phyloP scores from a whole-genome alignment of 2,888 invertebrate genomes.

The Shargacucullia verbasci region DNA sequence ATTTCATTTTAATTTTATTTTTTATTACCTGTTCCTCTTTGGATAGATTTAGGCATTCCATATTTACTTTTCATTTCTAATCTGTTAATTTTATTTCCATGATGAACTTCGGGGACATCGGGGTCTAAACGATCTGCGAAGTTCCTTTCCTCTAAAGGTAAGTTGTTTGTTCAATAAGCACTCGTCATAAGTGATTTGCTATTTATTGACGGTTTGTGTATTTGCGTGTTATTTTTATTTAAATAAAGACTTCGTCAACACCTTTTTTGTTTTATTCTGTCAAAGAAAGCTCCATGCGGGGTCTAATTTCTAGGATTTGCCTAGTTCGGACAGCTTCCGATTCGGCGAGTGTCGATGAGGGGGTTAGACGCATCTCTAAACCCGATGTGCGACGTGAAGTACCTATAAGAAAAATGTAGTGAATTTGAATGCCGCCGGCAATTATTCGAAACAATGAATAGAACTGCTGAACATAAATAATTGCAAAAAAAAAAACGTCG shows the following conservation, averaged over 20 bases:
- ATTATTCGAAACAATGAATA: too few relatives aligned
- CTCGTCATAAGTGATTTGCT: conserved; percentile 12
- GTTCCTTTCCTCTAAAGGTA: conserved; percentile 70
- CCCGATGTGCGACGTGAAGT: too few relatives aligned
- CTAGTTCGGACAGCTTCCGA: too few relatives aligned
- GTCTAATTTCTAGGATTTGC: too few relatives aligned
- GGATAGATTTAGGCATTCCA: conserved; percentile 14
- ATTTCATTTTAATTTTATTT: not conserved
- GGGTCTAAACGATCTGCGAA: conserved; percentile 66
- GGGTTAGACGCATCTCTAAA: too few relatives aligned
- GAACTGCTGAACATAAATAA: too few relatives aligned
- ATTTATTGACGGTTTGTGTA: conserved; percentile 1
- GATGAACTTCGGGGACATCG: conserved; percentile 72
- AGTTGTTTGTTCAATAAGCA: conserved; percentile 57
- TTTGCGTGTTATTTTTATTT: not conserved
- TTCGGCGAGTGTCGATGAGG: too few relatives aligned
- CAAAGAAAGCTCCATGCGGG: too few relatives aligned
- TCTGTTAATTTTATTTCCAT: conserved; percentile 81
- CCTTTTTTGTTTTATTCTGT: too few relatives aligned
- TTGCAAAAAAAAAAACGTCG: too few relatives aligned
- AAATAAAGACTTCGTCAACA: conserved; percentile 22
- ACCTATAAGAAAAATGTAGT: too few relatives aligned
- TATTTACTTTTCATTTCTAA: conserved; percentile 71
- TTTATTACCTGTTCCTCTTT: conserved; percentile 7
- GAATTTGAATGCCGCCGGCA: too few relatives aligned